These are phyloP conservation scores for Frankliniella fusca DNA, from an alignment of 2,888 invertebrate species.

Conservation along the genomic window DNA sequence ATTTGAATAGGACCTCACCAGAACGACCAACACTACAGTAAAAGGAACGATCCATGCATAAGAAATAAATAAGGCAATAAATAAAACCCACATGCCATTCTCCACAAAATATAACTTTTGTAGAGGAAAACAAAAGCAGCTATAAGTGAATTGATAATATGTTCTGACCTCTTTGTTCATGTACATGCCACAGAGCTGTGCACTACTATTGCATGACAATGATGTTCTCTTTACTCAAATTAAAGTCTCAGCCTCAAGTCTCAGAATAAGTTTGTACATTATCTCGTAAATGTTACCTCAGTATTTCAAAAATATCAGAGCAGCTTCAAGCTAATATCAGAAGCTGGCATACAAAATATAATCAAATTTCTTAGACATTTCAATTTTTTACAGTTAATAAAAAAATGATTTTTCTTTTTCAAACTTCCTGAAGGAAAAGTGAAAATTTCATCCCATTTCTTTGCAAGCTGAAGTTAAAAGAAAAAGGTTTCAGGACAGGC, in stretches of 20 bases:
- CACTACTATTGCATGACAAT: background rate
- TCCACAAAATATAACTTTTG: background rate
- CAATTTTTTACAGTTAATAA: background rate
- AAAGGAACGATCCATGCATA: slow-evolving; percentile 17
- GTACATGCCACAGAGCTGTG: background rate
- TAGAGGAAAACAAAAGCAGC: background rate
- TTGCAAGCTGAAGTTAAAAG: background rate
- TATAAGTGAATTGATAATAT: background rate
- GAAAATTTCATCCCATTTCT: background rate
- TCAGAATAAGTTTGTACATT: background rate
- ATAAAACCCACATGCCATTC: slow-evolving; percentile 20
- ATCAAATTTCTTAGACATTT: background rate
- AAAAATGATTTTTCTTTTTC: background rate
- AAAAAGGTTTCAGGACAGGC: too few relatives aligned
- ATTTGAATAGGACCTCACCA: background rate
- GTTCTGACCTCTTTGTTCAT: background rate
- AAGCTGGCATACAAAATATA: background rate
- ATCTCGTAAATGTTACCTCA: background rate
- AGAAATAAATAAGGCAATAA: slow-evolving; percentile 21
- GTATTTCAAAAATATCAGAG: slow-evolving; percentile 13
- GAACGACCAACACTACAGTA: slow-evolving; percentile 4
- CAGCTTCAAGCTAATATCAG: slow-evolving; percentile 23
- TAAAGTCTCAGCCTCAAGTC: slow-evolving; percentile 17
- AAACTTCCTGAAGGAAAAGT: background rate
- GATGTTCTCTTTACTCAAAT: background rate